A percentile compares a stretch with the other conserved stretches of the same genome.
phyloP scores from a whole-genome alignment of 1,140 invertebrate genomes.

The Metopolophium dirhodum region DNA sequence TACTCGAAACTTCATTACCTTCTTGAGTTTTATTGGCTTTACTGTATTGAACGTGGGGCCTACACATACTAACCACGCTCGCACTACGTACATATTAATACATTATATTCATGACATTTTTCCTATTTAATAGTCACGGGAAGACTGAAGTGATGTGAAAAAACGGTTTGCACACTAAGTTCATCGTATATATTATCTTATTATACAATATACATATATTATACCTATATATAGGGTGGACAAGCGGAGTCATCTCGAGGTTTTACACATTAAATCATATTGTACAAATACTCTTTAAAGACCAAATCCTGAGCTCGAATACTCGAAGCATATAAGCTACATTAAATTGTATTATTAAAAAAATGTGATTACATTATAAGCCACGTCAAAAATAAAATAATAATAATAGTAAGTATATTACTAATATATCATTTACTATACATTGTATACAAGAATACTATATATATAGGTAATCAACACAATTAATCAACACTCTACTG shows the following conservation, averaged over 20 bases:
- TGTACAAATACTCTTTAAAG: not conserved
- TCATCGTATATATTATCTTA: not conserved
- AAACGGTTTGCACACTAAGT: not conserved
- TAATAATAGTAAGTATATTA: too few species aligned
- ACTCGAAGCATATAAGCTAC: too few species aligned
- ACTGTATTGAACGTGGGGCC: not conserved
- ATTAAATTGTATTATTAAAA: too few species aligned
- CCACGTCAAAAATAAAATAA: too few species aligned
- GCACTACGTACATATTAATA: not conserved
- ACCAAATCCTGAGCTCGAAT: not conserved
- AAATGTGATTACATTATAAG: too few species aligned
- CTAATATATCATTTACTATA: too few species aligned
- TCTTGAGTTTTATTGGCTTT: not conserved
- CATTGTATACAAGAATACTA: too few species aligned
- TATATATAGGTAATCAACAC: not conserved
- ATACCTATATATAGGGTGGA: too few species aligned
- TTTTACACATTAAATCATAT: not conserved
- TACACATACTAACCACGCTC: not conserved
- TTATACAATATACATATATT: not conserved
- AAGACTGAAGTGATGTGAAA: not conserved
- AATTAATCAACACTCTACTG: not conserved
- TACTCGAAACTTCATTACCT: conserved; percentile 17
- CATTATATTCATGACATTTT: not conserved
- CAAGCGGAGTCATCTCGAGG: not conserved
- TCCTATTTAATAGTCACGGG: not conserved